Evolutionary conservation across 2,113 vertebrate genomes (phyloP), one percentile per base, ranked within the genome.

Genomic region (Bucco capensis): DNA sequence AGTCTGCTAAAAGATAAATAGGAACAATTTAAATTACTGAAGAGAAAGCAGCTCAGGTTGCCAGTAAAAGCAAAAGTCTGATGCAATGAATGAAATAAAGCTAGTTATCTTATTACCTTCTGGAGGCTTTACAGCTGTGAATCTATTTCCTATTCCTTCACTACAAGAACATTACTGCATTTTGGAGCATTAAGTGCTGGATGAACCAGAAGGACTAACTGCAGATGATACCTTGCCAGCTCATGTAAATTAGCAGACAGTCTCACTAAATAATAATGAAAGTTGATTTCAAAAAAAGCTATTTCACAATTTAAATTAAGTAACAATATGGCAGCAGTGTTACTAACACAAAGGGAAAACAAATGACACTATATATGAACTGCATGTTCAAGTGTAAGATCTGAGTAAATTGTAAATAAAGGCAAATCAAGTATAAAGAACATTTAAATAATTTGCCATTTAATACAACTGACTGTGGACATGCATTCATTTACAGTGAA

Each of bases 1-100:
- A 90, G 42, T 44, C 64, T 83, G 56, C 69, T 84, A 56, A 47
- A 81, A 88, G 65, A 60, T 53, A 79, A 90, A 84, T 14, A 37
- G 28, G 51, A 87, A 49, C 18, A n/a, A 60, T 78, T 92, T 49
- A 65, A 31, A 35, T 66, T 8, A 31, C 3, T 53, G 66, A 81
- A 65, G 58, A 89, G 58, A 70, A 28, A 89, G 62, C 53, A 91
- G 54, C 49, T 65, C 2, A 1, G 42, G 37, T 12, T 70, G 58
- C 74, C 87, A 82, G 77, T 69, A 90, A 94, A 86, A 86, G 66
- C 62, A 31, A 4, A 84, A 86, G 50, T 50, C 57, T 87, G 71
- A 75, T 46, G 58, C 57, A 89, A n/a, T 35, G 67, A 89, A 79
- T 57, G 62, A 76, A 94, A 79, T 72, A 82, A 89, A 92, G 67